Conservation (phyloP, 2,113 vertebrate species). For the Bombycilla garrulus region DNA sequence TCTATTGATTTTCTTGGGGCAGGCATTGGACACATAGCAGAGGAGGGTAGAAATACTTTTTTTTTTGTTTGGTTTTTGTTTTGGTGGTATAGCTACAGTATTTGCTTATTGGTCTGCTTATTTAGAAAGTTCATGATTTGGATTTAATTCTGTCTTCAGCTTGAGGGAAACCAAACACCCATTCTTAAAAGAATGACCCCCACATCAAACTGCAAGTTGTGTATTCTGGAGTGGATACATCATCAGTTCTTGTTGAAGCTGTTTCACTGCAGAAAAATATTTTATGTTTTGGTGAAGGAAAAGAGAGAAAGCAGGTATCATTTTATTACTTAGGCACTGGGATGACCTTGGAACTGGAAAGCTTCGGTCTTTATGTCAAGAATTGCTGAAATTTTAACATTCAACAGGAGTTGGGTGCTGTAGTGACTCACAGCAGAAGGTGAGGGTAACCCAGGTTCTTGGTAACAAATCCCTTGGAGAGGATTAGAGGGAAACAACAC, state of each 20-base stretch:
- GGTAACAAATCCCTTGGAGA: background rate
- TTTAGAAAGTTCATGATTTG: background rate
- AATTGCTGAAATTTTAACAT: background rate
- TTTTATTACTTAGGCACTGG: background rate
- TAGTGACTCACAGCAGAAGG: background rate
- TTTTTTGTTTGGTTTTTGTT: background rate
- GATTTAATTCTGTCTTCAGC: background rate
- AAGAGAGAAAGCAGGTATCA: background rate
- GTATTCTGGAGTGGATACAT: background rate
- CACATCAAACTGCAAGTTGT: background rate
- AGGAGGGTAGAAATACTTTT: background rate
- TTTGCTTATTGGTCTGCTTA: background rate
- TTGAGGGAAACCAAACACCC: background rate
- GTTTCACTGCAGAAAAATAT: background rate
- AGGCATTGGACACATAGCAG: background rate
- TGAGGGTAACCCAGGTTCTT: background rate
- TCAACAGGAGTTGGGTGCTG: background rate
- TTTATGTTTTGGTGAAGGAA: background rate
- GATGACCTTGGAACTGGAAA: background rate
- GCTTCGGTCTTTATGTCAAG: background rate
- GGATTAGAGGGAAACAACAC: background rate
- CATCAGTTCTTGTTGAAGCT: background rate
- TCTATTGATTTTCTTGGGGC: background rate
- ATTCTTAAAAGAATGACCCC: background rate
- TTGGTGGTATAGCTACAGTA: background rate